phyloP scores from a whole-genome alignment of 2,797 vertebrate species.

The Chrysocyon brachyurus region DNA sequence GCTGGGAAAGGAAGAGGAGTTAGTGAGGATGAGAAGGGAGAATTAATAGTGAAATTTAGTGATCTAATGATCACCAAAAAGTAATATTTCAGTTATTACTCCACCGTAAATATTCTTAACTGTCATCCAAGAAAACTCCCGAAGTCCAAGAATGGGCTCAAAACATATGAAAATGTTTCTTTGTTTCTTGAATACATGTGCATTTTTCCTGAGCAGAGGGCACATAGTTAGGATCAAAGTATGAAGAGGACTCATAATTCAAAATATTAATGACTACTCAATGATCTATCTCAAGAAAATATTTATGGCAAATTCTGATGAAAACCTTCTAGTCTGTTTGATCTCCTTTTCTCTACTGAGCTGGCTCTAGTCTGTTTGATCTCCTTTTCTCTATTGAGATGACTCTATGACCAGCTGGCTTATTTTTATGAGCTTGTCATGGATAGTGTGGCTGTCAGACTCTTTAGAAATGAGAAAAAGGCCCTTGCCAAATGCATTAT shows the following conservation, averaged over 20 bases:
- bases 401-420: constrained; percentile 21
- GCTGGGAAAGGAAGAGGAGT: not conserved
- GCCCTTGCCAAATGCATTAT: not conserved
- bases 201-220: not conserved
- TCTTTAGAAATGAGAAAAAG: constrained; percentile 21
- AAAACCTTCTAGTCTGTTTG: not conserved
- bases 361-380: not conserved
- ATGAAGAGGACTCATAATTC: not conserved
- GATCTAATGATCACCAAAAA: not conserved
- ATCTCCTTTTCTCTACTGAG: not conserved
- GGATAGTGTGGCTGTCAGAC: not conserved
- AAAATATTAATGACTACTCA: constrained; percentile 54
- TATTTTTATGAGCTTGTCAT: constrained; percentile 13
- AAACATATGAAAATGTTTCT: not conserved
- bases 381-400: constrained; percentile 25
- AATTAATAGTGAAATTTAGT: not conserved
- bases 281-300: constrained; percentile 25
- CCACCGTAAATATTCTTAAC: not conserved
- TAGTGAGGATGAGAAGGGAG: not conserved
- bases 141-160: not conserved
- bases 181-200: not conserved
- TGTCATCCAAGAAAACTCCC: not conserved
- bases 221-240: not conserved
- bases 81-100: not conserved
- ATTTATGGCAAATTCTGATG: constrained; percentile 34